A percentile compares a stretch with the other conserved stretches of the same genome.
Conservation (phyloP, 2,888 invertebrate species). For the Malthinus seriepunctatus region DNA sequence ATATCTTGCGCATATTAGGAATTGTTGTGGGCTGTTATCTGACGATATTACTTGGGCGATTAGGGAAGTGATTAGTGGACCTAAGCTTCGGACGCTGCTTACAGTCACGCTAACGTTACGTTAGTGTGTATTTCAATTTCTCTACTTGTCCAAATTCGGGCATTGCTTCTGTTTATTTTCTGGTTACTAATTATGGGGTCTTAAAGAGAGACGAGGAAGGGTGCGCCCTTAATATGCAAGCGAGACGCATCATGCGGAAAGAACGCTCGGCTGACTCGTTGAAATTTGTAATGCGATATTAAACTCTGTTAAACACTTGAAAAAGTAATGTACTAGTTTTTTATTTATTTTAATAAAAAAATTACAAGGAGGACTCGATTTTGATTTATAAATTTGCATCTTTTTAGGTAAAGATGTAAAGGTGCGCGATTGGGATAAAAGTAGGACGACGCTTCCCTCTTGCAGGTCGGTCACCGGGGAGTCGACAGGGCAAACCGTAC, state of each 20-base stretch:
- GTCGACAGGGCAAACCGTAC: constrained; percentile 25
- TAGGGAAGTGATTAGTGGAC: constrained; percentile 35
- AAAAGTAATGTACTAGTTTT: constrained; percentile 21
- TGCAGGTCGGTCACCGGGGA: constrained; percentile 35
- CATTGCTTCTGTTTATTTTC: constrained; percentile 43
- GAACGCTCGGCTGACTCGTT: constrained; percentile 29
- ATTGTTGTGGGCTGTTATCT: constrained; percentile 41
- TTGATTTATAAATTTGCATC: constrained; percentile 13
- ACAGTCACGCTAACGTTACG: constrained; percentile 33
- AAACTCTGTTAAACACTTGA: constrained; percentile 28
- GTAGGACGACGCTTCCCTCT: constrained; percentile 19
- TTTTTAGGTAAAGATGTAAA: background rate
- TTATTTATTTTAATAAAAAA: no score
- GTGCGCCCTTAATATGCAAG: constrained; percentile 45
- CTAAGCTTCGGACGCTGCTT: constrained; percentile 34
- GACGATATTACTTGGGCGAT: constrained; percentile 32
- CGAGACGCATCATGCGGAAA: constrained; percentile 36
- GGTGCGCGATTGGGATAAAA: constrained; percentile 17
- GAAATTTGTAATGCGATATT: constrained; percentile 31
- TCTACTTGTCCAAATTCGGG: constrained; percentile 38
- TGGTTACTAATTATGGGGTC: constrained; percentile 49
- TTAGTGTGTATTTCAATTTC: constrained; percentile 23
- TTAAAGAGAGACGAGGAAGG: constrained; percentile 41
- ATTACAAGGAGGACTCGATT: background rate
- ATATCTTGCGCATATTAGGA: constrained; percentile 48